Conservation (phyloP, 2,113 vertebrate species). For the Chaetodon trifascialis region DNA sequence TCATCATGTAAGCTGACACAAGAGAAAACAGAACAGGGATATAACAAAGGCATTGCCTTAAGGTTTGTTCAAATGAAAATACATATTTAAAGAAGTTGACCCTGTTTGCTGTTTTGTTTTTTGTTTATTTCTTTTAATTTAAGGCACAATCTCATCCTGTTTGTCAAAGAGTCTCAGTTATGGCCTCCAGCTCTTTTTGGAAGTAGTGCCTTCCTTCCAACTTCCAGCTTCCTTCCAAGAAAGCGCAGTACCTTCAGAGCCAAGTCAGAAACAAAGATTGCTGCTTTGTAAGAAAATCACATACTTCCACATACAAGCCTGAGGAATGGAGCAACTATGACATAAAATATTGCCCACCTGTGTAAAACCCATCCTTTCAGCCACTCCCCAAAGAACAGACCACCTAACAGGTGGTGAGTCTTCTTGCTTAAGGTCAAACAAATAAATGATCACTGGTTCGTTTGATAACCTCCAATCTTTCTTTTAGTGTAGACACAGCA, state of each 20-base stretch:
- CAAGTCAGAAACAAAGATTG: constrained; percentile 16
- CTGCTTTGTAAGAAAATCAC: constrained; percentile 26
- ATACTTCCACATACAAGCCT: background rate
- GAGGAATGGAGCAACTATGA: constrained; percentile 5
- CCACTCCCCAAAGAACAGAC: constrained; percentile 1
- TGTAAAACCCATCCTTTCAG: constrained; percentile 27
- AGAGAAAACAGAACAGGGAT: background rate
- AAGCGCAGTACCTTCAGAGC: constrained; percentile 34
- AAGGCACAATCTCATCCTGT: constrained; percentile 43
- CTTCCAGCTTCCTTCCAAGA: constrained; percentile 22
- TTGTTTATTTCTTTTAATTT: constrained; percentile 21
- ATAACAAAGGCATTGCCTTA: background rate
- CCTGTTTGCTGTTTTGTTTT: constrained; percentile 13
- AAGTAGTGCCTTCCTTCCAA: constrained; percentile 16
- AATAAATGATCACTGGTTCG: constrained; percentile 39
- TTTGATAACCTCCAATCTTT: constrained; percentile 29
- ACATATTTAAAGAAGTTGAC: constrained; percentile 18
- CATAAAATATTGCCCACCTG: constrained; percentile 33
- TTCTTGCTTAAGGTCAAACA: constrained; percentile 41
- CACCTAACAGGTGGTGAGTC: constrained; percentile 41
- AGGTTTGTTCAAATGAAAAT: constrained; percentile 6
- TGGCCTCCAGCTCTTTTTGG: constrained; percentile 22
- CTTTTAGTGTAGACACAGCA: background rate
- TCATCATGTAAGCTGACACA: background rate
- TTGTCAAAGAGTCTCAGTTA: constrained; percentile 18